A percentile compares a stretch with the other conserved stretches of the same genome.
phyloP scores from a whole-genome alignment of 1,140 invertebrate species.

The Panagrolaimus sp. region DNA sequence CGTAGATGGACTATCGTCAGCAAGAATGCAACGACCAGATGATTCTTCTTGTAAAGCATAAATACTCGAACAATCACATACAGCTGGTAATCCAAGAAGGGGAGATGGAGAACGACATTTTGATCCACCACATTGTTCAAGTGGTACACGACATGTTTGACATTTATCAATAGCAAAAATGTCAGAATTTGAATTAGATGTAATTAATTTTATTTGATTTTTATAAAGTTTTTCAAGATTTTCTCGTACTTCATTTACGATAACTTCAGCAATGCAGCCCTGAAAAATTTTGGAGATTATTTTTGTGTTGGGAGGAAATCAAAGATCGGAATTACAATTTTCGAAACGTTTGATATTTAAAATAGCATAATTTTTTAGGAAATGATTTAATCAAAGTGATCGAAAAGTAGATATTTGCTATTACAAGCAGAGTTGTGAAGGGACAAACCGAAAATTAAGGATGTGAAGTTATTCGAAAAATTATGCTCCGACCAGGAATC shows the following conservation, averaged over 20 bases:
- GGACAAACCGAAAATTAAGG: too few species aligned
- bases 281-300: background rate
- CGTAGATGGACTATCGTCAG: too few species aligned
- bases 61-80: conserved; percentile 15
- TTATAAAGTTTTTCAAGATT: conserved; percentile 5
- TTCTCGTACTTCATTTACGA: background rate
- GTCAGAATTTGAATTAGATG: background rate
- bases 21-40: background rate
- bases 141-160: background rate
- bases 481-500: too few species aligned
- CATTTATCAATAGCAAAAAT: conserved; percentile 15
- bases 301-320: too few species aligned
- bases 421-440: too few species aligned
- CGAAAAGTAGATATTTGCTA: too few species aligned
- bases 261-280: conserved; percentile 13
- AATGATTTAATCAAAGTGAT: too few species aligned
- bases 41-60: conserved; percentile 1
- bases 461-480: too few species aligned
- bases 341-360: too few species aligned
- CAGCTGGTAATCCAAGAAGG: background rate
- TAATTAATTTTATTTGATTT: background rate
- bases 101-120: conserved; percentile 3
- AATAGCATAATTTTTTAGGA: too few species aligned
- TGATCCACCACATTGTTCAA: background rate
- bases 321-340: too few species aligned